Evolutionary conservation across 2,113 vertebrate species (phyloP).

Genomic region (Xiphophorus couchianus): DNA sequence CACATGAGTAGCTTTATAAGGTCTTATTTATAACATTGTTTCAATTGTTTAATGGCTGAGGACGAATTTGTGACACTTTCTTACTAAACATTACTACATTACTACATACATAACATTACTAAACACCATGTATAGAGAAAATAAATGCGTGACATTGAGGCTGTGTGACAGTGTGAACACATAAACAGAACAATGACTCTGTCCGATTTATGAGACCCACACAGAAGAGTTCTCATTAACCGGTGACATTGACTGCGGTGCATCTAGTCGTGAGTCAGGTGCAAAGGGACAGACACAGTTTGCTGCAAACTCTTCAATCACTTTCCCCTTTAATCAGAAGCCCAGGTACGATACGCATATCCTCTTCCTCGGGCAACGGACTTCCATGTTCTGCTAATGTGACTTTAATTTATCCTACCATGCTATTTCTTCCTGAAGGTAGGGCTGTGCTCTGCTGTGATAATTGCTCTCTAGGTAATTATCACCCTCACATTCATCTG

Average conservation of each 20-base stretch:
- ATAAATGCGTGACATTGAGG: conserved; percentile 10
- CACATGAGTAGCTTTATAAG: not conserved
- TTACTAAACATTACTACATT: not conserved
- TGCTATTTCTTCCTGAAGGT: not conserved
- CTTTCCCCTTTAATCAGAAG: conserved; percentile 3
- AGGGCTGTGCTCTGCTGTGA: conserved; percentile 1
- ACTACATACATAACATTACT: no score
- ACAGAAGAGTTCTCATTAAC: conserved; percentile 55
- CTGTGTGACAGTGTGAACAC: conserved; percentile 24
- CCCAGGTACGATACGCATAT: conserved; percentile 6
- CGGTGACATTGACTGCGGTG: conserved; percentile 58
- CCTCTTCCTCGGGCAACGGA: conserved; percentile 9
- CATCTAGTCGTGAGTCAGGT: conserved; percentile 23
- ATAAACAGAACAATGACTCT: conserved; percentile 16
- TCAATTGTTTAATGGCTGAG: not conserved
- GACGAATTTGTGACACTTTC: not conserved
- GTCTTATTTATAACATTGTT: not conserved
- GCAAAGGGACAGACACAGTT: conserved; percentile 31
- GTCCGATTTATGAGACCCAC: conserved; percentile 45
- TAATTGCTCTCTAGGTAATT: conserved; percentile 2
- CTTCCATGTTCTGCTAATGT: not conserved
- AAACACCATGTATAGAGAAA: conserved; percentile 3
- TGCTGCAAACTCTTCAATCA: conserved; percentile 18
- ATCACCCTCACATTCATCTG: conserved; percentile 1
- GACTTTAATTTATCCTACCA: not conserved